Conservation (phyloP, 2,888 invertebrate genomes). For the Tholera decimalis region DNA sequence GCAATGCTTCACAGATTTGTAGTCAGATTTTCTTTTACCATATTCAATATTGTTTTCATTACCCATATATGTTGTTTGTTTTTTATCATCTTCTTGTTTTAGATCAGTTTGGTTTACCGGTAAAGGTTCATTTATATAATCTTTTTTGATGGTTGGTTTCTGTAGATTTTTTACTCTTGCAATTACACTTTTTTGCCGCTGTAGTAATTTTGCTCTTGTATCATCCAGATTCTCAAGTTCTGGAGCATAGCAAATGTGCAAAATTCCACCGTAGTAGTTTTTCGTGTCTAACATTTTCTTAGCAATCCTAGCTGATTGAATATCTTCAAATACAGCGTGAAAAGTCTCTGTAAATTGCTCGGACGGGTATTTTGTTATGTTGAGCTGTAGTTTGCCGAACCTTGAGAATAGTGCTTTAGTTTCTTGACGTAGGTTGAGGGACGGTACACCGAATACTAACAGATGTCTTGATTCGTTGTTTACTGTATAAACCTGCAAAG, state of each 20-base stretch:
- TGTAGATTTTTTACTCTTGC: constrained; percentile 77
- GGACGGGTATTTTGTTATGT: constrained; percentile 91
- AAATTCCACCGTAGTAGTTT: constrained; percentile 95
- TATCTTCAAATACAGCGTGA: constrained; percentile 93
- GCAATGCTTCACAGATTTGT: constrained; percentile 27
- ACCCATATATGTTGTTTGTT: constrained; percentile 84
- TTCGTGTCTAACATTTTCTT: constrained; percentile 96
- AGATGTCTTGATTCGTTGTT: constrained; percentile 96
- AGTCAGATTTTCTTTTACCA: constrained; percentile 60
- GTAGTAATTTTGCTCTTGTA: constrained; percentile 93
- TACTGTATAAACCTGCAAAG: constrained; percentile 95
- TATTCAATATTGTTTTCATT: constrained; percentile 74
- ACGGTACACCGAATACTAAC: constrained; percentile 96
- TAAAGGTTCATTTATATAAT: not conserved
- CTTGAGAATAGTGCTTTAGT: constrained; percentile 92
- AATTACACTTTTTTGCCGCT: constrained; percentile 92
- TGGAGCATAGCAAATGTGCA: constrained; percentile 97
- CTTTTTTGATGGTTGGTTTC: constrained; percentile 28
- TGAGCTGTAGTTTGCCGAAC: constrained; percentile 93
- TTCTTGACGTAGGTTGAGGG: constrained; percentile 94
- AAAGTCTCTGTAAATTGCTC: constrained; percentile 97
- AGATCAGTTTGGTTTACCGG: not conserved
- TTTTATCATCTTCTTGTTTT: constrained; percentile 36
- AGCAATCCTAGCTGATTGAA: constrained; percentile 95
- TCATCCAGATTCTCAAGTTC: constrained; percentile 95